These are phyloP conservation scores for Steinernema khuongi DNA, from an alignment of 1,140 invertebrate genomes.

Conservation along the genomic window DNA sequence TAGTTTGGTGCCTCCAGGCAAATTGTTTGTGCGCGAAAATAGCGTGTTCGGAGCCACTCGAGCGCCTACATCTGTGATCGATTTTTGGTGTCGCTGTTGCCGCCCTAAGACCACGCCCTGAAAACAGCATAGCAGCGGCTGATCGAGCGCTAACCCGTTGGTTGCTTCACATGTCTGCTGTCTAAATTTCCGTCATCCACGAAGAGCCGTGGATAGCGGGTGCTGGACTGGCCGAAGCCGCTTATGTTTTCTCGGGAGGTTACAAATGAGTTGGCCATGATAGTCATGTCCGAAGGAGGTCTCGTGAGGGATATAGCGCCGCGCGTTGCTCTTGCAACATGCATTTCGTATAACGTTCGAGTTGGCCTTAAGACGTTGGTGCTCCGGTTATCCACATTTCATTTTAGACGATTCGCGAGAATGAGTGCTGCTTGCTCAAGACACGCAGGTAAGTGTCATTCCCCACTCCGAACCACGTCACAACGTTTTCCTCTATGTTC, in stretches of 20 bases:
- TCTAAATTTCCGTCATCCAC: not conserved
- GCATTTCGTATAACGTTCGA: too few relatives aligned
- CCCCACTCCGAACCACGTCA: not conserved
- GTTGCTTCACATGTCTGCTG: not conserved
- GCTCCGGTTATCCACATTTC: not conserved
- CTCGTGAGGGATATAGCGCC: too few relatives aligned
- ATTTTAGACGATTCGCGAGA: not conserved
- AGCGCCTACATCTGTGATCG: not conserved
- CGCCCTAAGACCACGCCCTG: not conserved
- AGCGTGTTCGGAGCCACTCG: not conserved
- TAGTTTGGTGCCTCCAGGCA: too few relatives aligned
- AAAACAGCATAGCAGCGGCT: conserved; percentile 1
- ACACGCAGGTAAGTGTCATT: not conserved
- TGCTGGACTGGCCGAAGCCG: not conserved
- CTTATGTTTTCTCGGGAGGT: not conserved
- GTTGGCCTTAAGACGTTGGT: too few relatives aligned
- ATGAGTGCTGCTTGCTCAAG: not conserved
- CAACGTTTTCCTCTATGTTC: too few relatives aligned
- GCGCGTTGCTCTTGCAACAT: too few relatives aligned
- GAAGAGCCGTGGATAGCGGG: not conserved
- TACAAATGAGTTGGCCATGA: conserved; percentile 1
- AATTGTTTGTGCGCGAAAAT: conserved; percentile 9
- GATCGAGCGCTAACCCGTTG: not conserved
- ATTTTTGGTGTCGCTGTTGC: not conserved
- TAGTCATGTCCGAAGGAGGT: not conserved